Base-by-base conservation (phyloP, 2,797 vertebrate species). In the Crenichthys baileyi region DNA sequence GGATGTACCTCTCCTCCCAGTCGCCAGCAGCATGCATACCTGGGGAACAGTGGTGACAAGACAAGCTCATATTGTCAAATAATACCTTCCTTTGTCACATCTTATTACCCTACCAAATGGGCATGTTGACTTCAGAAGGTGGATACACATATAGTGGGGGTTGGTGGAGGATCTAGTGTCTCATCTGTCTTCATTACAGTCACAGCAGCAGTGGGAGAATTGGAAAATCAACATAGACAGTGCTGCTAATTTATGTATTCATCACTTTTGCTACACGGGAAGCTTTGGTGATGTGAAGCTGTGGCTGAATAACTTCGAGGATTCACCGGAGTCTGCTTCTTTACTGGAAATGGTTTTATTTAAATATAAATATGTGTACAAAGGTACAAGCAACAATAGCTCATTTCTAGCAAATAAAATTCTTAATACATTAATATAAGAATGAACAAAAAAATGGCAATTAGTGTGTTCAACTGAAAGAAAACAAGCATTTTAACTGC, bases 311-410 rank as follows among this genome's bases (percentile, higher is more conserved):
- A 56, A 74, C 78, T 78, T 84, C 26, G 81, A 88, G 73, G 78
- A 92, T 88, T 86, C 85, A 92, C 85, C 76, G 67, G 9, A 90
- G 72, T 51, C 81, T 61, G 48, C 44, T 74, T 85, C 80, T 92
- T 96, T 96, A 95, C 95, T 93, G 84, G 95, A 96, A 96, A 96
- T 95, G 95, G 87, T 94, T 96, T 96, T 96, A 96, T 96, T 96
- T 96, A 95, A 96, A 96, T 96, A 96, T 96, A 96, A 96, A 96
- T 96, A 96, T 96, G 96, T 96, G 95, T 96, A 96, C 96, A 96
- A 96, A 96, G 95, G 95, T 96, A 96, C 96, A 96, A 96, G 96
- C 96, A 95, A 96, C 93, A 91, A 90, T 94, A 94, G 95, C 93
- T 96, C 91, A 84, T 94, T 94, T 94, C 94, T 94, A 95, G 94